Percentiles rank a stretch among this genome's conserved stretches.
Conservation (phyloP, 2,113 vertebrate genomes). For the Gadus chalcogrammus region DNA sequence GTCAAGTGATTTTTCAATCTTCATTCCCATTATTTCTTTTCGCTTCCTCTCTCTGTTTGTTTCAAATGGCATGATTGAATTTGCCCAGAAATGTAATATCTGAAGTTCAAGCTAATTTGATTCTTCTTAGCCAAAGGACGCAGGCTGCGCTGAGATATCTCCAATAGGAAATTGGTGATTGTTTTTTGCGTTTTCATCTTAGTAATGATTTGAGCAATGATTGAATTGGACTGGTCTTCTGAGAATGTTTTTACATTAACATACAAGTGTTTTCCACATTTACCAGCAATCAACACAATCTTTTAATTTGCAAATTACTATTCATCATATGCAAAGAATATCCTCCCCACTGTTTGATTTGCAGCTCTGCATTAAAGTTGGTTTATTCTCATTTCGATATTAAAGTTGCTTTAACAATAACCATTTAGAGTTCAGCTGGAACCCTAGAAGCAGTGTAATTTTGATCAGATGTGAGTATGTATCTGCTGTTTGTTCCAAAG, state of each 20-base stretch:
- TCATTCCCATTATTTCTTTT: no score
- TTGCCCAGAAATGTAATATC: constrained; percentile 65
- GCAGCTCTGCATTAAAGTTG: constrained; percentile 24
- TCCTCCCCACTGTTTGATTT: constrained; percentile 30
- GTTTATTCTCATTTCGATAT: constrained; percentile 24
- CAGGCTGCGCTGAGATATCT: constrained; percentile 52
- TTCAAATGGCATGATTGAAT: constrained; percentile 53
- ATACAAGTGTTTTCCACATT: constrained; percentile 23
- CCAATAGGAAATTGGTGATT: constrained; percentile 66
- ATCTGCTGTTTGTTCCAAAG: constrained; percentile 6
- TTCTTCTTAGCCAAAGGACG: constrained; percentile 54
- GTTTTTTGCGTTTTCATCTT: constrained; percentile 64
- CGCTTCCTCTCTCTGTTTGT: constrained; percentile 9
- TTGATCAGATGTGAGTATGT: constrained; percentile 6
- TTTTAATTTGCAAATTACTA: constrained; percentile 23
- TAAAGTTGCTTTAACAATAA: constrained; percentile 34
- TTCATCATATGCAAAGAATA: constrained; percentile 35
- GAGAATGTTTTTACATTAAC: constrained; percentile 17
- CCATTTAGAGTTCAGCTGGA: constrained; percentile 17
- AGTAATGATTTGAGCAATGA: constrained; percentile 33
- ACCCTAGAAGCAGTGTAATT: constrained; percentile 31
- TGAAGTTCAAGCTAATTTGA: constrained; percentile 62
- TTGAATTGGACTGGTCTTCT: constrained; percentile 17
- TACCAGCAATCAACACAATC: constrained; percentile 16
- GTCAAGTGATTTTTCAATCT: no score